Percentiles rank a stretch among this genome's conserved stretches.
phyloP scores from a whole-genome alignment of 2,888 invertebrate species.

The Eutolmus rufibarbis region DNA sequence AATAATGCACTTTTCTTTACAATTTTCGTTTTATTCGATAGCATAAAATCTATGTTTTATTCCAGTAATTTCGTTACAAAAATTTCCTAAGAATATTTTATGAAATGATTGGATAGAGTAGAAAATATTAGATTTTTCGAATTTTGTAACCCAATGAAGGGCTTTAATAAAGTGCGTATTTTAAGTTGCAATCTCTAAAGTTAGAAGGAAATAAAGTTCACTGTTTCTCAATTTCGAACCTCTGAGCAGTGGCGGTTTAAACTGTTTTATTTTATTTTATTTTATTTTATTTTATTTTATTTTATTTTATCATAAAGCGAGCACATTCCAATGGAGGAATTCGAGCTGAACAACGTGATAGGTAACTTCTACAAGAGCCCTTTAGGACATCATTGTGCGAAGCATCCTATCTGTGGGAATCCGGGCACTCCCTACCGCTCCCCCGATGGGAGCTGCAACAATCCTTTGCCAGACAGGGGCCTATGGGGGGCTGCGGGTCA shows the following conservation, averaged over 20 bases:
- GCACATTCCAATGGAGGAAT: constrained; percentile 55
- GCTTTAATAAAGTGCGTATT: no score
- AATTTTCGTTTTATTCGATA: no score
- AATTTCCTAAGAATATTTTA: no score
- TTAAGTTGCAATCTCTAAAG: no score
- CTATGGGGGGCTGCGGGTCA: constrained; percentile 75
- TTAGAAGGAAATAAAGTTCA: no score
- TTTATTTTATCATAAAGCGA: not conserved
- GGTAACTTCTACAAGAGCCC: constrained; percentile 55
- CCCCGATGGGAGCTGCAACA: constrained; percentile 86
- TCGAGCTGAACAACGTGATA: constrained; percentile 58
- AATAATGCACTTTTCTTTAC: no score
- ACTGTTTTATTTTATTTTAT: not conserved
- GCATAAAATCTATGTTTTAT: no score
- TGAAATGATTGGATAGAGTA: no score
- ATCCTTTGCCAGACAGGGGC: constrained; percentile 62
- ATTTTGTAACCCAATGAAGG: no score
- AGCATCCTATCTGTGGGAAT: constrained; percentile 62
- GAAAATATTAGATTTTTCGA: no score
- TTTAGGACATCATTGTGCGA: constrained; percentile 56
- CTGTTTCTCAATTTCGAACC: no score
- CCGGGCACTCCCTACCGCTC: constrained; percentile 69
- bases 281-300: not conserved
- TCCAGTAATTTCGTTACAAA: no score
- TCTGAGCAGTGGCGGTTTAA: not conserved